phyloP scores from a whole-genome alignment of 1,140 invertebrate genomes.

The Procambarus clarkii region DNA sequence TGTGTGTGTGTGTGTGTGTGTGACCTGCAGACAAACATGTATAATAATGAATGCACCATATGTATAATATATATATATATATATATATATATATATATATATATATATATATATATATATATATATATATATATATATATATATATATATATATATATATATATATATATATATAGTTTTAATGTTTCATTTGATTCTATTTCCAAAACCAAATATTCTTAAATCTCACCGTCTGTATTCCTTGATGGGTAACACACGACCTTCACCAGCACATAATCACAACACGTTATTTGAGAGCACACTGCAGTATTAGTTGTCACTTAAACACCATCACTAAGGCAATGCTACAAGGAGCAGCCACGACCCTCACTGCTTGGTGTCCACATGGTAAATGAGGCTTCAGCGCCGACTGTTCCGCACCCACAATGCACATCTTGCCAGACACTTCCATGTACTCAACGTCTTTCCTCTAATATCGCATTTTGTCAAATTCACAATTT shows the following conservation, averaged over 20 bases:
- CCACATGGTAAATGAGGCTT: constrained; percentile 46
- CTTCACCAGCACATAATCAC: constrained; percentile 41
- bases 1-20: constrained; percentile 40
- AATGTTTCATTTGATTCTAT: not conserved
- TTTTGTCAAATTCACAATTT: constrained; percentile 9
- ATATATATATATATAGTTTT: not conserved
- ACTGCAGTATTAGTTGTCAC: not conserved
- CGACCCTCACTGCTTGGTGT: constrained; percentile 30
- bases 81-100: not conserved
- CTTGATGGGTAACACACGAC: constrained; percentile 17
- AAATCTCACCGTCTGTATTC: constrained; percentile 23
- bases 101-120: constrained; percentile 22
- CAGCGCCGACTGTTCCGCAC: not conserved
- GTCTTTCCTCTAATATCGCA: not conserved
- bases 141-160: constrained; percentile 41
- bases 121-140: constrained; percentile 22
- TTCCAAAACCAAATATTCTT: not conserved
- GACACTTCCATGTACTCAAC: constrained; percentile 10
- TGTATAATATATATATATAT: no score
- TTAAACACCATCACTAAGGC: constrained; percentile 22
- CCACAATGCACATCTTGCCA: constrained; percentile 36
- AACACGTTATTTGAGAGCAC: constrained; percentile 7
- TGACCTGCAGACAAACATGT: not conserved
- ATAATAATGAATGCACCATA: not conserved
- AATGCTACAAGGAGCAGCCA: constrained; percentile 36